Percentiles rank a stretch among this genome's conserved stretches.
Conservation (phyloP, 64 coral and sea anemone genomes). For the Stichodactyla helianthus region DNA sequence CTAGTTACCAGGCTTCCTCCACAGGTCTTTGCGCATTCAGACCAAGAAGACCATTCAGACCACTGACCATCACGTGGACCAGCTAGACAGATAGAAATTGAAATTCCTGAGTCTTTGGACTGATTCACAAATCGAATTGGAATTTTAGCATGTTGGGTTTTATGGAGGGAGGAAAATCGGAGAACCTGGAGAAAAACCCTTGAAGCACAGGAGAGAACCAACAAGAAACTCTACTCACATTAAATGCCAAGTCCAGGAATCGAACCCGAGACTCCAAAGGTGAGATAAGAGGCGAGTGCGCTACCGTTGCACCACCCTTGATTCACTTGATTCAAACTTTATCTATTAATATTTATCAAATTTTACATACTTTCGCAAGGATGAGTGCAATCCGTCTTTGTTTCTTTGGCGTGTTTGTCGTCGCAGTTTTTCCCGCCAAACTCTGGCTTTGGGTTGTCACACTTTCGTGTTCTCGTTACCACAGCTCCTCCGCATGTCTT, state of each 20-base stretch:
- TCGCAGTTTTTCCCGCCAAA: slow-evolving; percentile 45
- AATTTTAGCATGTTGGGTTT: too few species aligned
- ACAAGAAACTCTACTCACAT: too few species aligned
- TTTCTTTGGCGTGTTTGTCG: slow-evolving; percentile 33
- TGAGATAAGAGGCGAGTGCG: too few species aligned
- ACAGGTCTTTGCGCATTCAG: slow-evolving; percentile 39
- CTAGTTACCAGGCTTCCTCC: slow-evolving; percentile 22
- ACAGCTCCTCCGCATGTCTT: slow-evolving; percentile 47
- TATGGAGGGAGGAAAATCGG: too few species aligned
- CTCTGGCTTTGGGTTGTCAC: slow-evolving; percentile 30
- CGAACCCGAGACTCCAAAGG: too few species aligned
- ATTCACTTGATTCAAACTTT: too few species aligned
- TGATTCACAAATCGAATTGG: too few species aligned
- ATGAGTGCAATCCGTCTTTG: slow-evolving; percentile 41
- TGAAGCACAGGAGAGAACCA: too few species aligned
- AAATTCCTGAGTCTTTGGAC: neutral
- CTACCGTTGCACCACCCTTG: too few species aligned
- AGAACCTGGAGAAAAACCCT: too few species aligned
- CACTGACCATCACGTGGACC: slow-evolving; percentile 41
- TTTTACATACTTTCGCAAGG: slow-evolving; percentile 43
- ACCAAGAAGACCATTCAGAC: slow-evolving; percentile 40
- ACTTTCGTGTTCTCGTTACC: slow-evolving; percentile 33
- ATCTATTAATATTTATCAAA: neutral
- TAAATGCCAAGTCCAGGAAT: too few species aligned
- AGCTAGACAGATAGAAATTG: neutral